These are phyloP conservation scores for Eupeodes luniger DNA, from an alignment of 2,888 invertebrate genomes.

Conservation along the genomic window DNA sequence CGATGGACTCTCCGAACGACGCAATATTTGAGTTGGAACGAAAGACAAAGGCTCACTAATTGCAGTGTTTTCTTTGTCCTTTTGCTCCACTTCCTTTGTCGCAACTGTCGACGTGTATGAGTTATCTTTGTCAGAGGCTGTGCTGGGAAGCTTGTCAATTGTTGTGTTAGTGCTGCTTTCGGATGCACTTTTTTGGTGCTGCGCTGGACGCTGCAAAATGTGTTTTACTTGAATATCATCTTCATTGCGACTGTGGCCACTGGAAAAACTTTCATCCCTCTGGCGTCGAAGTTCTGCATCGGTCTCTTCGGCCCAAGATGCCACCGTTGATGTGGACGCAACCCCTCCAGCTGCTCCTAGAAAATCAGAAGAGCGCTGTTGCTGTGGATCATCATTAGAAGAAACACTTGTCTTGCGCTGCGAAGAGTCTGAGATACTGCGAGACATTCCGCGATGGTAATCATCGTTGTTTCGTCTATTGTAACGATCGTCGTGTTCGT, in stretches of 20 bases:
- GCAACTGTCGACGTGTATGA: conserved; percentile 43
- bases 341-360: conserved; percentile 63
- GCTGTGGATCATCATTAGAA: conserved; percentile 81
- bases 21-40: conserved; percentile 83
- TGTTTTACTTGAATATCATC: conserved; percentile 83
- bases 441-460: conserved; percentile 79
- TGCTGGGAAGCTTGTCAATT: conserved; percentile 40
- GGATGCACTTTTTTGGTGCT: conserved; percentile 80
- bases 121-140: conserved; percentile 66
- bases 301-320: conserved; percentile 85
- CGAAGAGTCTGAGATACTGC: conserved; percentile 84
- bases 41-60: conserved; percentile 69
- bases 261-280: conserved; percentile 83
- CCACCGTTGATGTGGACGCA: conserved; percentile 77
- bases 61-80: conserved; percentile 43
- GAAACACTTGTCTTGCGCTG: conserved; percentile 84
- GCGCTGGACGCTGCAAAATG: conserved; percentile 83
- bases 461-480: conserved; percentile 79
- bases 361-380: conserved; percentile 76
- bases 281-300: conserved; percentile 82
- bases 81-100: conserved; percentile 58
- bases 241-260: conserved; percentile 80
- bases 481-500: conserved; percentile 79
- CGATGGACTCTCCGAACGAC: conserved; percentile 80
- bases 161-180: conserved; percentile 77